Conservation (phyloP, 2,113 vertebrate species). For the Calidris pugnax region DNA sequence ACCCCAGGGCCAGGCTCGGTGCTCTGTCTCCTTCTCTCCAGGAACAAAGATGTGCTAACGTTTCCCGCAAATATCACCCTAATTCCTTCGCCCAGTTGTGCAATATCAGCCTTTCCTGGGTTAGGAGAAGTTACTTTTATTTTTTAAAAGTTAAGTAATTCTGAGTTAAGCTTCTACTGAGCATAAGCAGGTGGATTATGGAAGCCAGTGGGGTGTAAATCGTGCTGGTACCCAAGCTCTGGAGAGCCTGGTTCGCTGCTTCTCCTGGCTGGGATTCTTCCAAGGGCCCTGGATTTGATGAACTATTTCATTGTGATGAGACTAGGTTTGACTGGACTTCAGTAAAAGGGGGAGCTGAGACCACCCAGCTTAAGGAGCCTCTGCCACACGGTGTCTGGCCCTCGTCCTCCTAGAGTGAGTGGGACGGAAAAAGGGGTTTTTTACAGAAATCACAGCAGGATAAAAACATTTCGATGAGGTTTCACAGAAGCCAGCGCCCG, state of each 20-base stretch:
- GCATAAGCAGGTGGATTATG: neutral
- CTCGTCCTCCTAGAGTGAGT: rapidly evolving
- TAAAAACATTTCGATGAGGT: neutral
- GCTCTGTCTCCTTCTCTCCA: neutral
- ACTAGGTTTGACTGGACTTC: neutral
- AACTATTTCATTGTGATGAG: neutral
- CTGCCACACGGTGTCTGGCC: neutral
- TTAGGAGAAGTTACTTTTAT: neutral
- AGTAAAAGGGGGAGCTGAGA: neutral
- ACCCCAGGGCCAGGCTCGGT: rapidly evolving
- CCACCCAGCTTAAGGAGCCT: neutral
- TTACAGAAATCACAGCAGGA: neutral
- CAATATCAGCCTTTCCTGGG: neutral
- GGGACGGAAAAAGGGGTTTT: neutral
- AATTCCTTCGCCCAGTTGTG: neutral
- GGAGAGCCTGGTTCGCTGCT: too few species aligned
- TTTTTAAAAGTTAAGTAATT: neutral
- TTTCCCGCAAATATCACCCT: neutral
- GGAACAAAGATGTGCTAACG: neutral
- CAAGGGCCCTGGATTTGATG: neutral
- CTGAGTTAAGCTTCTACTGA: neutral
- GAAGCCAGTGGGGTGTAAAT: neutral
- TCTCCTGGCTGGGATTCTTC: neutral
- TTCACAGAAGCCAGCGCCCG: neutral
- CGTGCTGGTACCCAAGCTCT: too few species aligned